Base-by-base conservation (phyloP, 2,888 invertebrate species). In the Nasonia oneida region DNA sequence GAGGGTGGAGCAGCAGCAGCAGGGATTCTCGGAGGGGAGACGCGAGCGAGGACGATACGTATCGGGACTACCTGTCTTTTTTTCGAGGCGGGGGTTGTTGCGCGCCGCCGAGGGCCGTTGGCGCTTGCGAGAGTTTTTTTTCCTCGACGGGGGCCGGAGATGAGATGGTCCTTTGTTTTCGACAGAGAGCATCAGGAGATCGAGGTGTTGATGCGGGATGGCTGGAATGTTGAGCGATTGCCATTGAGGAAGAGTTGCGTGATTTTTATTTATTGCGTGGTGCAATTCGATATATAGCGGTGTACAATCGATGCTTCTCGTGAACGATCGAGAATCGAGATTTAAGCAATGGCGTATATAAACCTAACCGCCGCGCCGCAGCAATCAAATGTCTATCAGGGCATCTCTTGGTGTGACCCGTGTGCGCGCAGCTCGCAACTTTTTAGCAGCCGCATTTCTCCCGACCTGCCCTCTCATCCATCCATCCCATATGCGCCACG, bases 1-100 rank as follows among this genome's bases (percentile, higher is more conserved):
- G 64, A 81, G 81, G 81, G 86, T 87, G 87, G 82, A 84, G 87
- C 84, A 86, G 77, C 84, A 86, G 77, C 78, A 83, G 87, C 86
- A 87, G 83, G 29, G 67, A 33, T 67, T 67, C 67, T 29, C 67
- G 12, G 10, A 67, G 67, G 67, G 67, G 33, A 6, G 33, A 67
- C 3, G 4, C 29, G 29, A 37, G 4, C 29, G 29, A n/a, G 18
- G 67, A 6, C 29, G 33, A 67, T 29, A 14, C 29, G 33, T 29
- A 67, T 29, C 29, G 15, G 15, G 67, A 14, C 67, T 67, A 67
- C 67, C 67, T 67, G 67, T 67, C 67, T 67, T 67, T 67, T 67
- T 33, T 33, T 10, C 53, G 23, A 61, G 64, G 64, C 23, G 64
- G 29, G 64, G 64, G 33, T 67, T 33, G 33, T 14, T 29, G 29